Evolutionary conservation across 2,888 invertebrate species (phyloP).

Genomic region (Odontocerum albicorne): DNA sequence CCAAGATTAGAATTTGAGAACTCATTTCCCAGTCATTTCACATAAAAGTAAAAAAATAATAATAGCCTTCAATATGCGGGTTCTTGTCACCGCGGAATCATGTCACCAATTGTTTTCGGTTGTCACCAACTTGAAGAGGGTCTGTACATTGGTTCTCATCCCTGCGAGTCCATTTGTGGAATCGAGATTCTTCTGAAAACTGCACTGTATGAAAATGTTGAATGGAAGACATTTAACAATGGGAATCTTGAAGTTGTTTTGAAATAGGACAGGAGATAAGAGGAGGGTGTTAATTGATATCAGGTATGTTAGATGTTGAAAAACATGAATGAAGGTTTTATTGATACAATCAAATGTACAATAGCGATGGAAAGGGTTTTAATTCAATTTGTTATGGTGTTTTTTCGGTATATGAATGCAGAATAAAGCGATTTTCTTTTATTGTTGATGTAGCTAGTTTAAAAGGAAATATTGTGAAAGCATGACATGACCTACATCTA

Average conservation of each 20-base stretch:
- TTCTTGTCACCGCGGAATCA: slow-evolving; percentile 18
- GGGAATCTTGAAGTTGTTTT: slow-evolving; percentile 1
- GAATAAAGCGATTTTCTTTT: too few species aligned
- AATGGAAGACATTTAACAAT: slow-evolving; percentile 21
- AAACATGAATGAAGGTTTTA: slow-evolving; percentile 19
- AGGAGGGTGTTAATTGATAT: slow-evolving; percentile 34
- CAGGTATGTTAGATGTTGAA: slow-evolving; percentile 12
- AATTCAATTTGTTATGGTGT: slow-evolving; percentile 12
- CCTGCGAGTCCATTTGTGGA: background rate
- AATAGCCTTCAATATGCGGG: slow-evolving; percentile 15
- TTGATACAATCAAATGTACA: slow-evolving; percentile 14
- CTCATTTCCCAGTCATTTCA: background rate
- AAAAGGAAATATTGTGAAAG: too few species aligned
- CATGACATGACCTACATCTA: too few species aligned
- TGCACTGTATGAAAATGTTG: slow-evolving; percentile 15
- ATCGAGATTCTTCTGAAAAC: slow-evolving; percentile 1
- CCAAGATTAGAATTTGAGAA: slow-evolving; percentile 5
- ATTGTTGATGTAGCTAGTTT: too few species aligned
- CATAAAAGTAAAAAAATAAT: background rate
- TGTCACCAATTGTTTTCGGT: slow-evolving; percentile 32
- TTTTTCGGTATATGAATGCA: slow-evolving; percentile 1
- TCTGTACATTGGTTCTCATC: slow-evolving; percentile 11
- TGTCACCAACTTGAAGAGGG: slow-evolving; percentile 34
- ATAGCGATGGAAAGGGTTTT: slow-evolving; percentile 1
- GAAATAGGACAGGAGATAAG: slow-evolving; percentile 2